Percentiles rank a stretch among this genome's conserved stretches.
Conservation (phyloP, 2,888 invertebrate species). For the Caenorhabditis sp. region DNA sequence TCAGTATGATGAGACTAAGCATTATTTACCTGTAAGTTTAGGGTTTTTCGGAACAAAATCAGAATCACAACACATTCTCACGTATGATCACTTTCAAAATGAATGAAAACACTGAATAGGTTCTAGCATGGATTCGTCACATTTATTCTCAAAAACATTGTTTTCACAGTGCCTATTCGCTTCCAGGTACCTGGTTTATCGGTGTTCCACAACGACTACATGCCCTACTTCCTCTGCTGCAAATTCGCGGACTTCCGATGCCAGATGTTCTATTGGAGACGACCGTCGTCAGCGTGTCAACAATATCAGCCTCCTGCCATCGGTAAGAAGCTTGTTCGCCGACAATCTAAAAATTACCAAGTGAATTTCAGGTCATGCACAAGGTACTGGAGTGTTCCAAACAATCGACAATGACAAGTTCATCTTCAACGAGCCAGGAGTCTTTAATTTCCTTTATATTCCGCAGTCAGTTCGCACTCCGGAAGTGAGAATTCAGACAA, state of each 20-base stretch:
- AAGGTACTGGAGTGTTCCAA: slow-evolving; percentile 92
- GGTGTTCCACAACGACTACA: slow-evolving; percentile 95
- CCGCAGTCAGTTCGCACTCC: slow-evolving; percentile 72
- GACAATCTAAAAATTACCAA: not conserved
- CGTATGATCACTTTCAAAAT: not conserved
- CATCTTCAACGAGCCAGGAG: slow-evolving; percentile 90
- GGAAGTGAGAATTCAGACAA: slow-evolving; percentile 75
- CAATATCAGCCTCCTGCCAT: slow-evolving; percentile 81
- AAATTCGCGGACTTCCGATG: slow-evolving; percentile 95
- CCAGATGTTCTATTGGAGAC: slow-evolving; percentile 90
- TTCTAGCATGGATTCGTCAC: slow-evolving; percentile 35
- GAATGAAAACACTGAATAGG: slow-evolving; percentile 9
- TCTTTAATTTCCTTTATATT: slow-evolving; percentile 75
- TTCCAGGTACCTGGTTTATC: slow-evolving; percentile 89
- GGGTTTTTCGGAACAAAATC: not conserved
- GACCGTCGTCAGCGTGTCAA: slow-evolving; percentile 94
- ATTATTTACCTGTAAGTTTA: slow-evolving; percentile 43
- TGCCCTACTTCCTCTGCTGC: slow-evolving; percentile 95
- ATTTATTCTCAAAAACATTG: not conserved
- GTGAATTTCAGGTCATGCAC: slow-evolving; percentile 83
- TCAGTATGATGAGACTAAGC: slow-evolving; percentile 35
- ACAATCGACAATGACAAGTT: slow-evolving; percentile 90
- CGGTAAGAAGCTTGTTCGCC: too few relatives aligned
- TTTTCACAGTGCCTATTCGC: not conserved
- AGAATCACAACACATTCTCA: not conserved